Percentiles rank a stretch among this genome's conserved stretches.
phyloP scores from a whole-genome alignment of 2,113 vertebrate genomes.

The Vireo altiloquus region DNA sequence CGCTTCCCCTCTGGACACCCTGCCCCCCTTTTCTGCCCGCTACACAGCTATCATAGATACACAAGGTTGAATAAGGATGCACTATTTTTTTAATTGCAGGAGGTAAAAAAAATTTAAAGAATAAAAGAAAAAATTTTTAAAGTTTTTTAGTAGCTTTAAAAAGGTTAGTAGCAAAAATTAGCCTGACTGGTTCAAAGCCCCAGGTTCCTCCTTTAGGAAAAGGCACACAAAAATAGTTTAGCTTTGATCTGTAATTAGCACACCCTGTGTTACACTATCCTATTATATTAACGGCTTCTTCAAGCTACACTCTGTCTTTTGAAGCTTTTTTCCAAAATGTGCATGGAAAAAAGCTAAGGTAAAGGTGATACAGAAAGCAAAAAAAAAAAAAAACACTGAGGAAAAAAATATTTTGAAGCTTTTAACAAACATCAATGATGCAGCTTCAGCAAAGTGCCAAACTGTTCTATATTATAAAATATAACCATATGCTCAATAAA shows the following conservation, averaged over 20 bases:
- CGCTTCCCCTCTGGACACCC: rapidly evolving
- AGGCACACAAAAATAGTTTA: not conserved
- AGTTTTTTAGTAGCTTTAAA: not conserved
- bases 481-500: not conserved
- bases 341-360: not conserved
- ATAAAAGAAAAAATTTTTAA: not conserved
- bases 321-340: not conserved
- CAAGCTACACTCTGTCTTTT: not conserved
- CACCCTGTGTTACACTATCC: not conserved
- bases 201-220: not conserved
- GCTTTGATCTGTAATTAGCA: constrained; percentile 42
- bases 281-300: not conserved
- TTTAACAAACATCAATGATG: not conserved
- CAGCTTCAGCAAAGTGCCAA: not conserved
- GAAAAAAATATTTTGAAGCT: not conserved
- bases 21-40: not conserved
- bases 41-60: not conserved
- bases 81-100: not conserved
- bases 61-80: not conserved
- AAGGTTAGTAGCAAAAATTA: not conserved
- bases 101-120: not conserved
- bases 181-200: not conserved
- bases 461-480: not conserved
- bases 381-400: not conserved
- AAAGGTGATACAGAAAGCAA: not conserved